phyloP scores from a whole-genome alignment of 2,888 invertebrate genomes.

The Hylaea fasciaria region DNA sequence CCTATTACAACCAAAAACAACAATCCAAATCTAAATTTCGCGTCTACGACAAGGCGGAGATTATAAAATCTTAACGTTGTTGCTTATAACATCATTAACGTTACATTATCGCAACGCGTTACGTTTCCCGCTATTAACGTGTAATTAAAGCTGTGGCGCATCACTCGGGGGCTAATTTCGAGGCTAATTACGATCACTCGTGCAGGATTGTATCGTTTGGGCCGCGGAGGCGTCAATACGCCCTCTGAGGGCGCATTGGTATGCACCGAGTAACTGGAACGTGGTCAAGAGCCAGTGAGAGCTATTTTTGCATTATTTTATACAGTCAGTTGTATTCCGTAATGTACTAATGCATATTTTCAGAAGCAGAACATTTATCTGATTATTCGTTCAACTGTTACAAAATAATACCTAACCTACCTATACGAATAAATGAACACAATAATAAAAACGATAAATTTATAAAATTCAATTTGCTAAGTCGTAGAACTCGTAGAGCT shows the following conservation, averaged over 20 bases:
- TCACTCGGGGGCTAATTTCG: conserved; percentile 68
- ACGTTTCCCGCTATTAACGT: conserved; percentile 40
- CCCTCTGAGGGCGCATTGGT: conserved; percentile 57
- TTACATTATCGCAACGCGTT: conserved; percentile 27
- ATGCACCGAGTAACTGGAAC: conserved; percentile 18
- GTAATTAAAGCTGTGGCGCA: conserved; percentile 49
- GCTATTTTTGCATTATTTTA: not conserved
- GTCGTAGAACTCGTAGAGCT: too few relatives aligned
- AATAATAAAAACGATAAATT: too few relatives aligned
- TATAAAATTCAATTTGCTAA: too few relatives aligned
- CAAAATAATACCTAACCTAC: too few relatives aligned
- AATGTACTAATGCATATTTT: too few relatives aligned
- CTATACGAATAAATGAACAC: too few relatives aligned
- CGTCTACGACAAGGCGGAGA: not conserved
- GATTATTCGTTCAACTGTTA: too few relatives aligned
- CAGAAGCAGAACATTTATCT: too few relatives aligned
- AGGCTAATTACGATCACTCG: conserved; percentile 70
- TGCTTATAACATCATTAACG: conserved; percentile 17
- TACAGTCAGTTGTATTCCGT: too few relatives aligned
- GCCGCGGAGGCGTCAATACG: conserved; percentile 69
- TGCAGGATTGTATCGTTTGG: conserved; percentile 59
- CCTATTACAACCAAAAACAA: not conserved
- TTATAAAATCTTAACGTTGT: not conserved
- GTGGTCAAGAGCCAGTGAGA: not conserved
- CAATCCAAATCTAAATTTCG: not conserved